A percentile compares a stretch with the other conserved stretches of the same genome.
Conservation (phyloP, 2,888 invertebrate species). For the Malachius bipustulatus region DNA sequence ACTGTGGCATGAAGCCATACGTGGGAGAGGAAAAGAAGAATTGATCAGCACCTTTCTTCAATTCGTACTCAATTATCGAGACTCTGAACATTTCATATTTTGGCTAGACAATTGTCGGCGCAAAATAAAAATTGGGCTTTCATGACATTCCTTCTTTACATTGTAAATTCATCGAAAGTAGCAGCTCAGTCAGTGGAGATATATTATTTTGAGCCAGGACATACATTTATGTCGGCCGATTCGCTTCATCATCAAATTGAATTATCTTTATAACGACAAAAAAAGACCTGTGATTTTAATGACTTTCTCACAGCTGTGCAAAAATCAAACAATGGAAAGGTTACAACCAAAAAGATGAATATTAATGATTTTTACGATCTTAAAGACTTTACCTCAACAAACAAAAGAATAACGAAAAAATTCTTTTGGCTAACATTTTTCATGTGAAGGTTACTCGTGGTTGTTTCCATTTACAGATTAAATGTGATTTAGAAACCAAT, state of each 20-base stretch:
- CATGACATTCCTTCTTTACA: slow-evolving; percentile 13
- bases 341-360: slow-evolving; percentile 4
- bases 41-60: slow-evolving; percentile 8
- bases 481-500: slow-evolving; percentile 5
- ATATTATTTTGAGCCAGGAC: slow-evolving; percentile 22
- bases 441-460: slow-evolving; percentile 7
- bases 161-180: slow-evolving; percentile 13
- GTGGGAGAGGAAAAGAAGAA: slow-evolving; percentile 7
- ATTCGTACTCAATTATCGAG: slow-evolving; percentile 15
- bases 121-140: slow-evolving; percentile 19
- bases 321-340: slow-evolving; percentile 6
- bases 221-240: slow-evolving; percentile 27
- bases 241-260: slow-evolving; percentile 27
- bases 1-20: slow-evolving; percentile 7
- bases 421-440: slow-evolving; percentile 2
- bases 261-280: slow-evolving; percentile 19
- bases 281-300: slow-evolving; percentile 2
- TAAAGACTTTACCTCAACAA: slow-evolving; percentile 5
- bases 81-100: slow-evolving; percentile 15
- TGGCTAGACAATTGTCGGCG: slow-evolving; percentile 19
- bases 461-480: slow-evolving; percentile 7
- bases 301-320: slow-evolving; percentile 7
- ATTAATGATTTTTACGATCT: slow-evolving; percentile 6
- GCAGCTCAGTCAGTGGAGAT: slow-evolving; percentile 10
- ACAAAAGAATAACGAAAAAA: slow-evolving; percentile 7